phyloP scores from a whole-genome alignment of 2,113 vertebrate genomes.

The Bubo bubo region DNA sequence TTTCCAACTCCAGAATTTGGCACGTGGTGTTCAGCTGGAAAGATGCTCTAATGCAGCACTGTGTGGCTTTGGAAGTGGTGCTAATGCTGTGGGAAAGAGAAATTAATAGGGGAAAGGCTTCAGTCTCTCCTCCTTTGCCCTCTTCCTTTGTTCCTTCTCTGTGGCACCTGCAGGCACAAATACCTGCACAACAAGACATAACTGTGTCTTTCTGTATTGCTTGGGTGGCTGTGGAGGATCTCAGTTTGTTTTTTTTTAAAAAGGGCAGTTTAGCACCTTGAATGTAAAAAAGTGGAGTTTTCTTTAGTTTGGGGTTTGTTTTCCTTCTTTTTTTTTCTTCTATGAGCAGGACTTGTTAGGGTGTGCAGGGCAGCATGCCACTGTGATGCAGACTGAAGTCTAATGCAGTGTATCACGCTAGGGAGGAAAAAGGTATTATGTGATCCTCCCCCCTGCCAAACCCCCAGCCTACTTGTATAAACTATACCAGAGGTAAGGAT shows the following conservation, averaged over 20 bases:
- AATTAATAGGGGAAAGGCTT: neutral
- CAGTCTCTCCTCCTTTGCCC: neutral
- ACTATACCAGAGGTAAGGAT: neutral
- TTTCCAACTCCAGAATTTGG: neutral
- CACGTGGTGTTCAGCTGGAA: neutral
- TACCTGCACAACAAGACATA: accelerated
- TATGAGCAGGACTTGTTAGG: neutral
- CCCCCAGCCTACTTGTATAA: neutral
- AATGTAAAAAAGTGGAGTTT: neutral
- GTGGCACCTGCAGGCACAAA: neutral
- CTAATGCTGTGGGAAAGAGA: neutral
- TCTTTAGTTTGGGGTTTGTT: neutral
- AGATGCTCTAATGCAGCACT: neutral
- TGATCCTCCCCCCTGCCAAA: neutral
- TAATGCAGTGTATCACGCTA: neutral
- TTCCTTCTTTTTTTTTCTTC: neutral
- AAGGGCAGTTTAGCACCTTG: neutral
- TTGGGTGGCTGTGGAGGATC: neutral
- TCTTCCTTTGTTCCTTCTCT: neutral
- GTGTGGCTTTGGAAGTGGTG: neutral
- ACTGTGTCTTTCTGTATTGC: accelerated
- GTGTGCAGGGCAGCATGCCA: neutral
- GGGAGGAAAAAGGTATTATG: neutral
- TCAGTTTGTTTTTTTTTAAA: neutral
- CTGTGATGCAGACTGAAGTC: neutral